phyloP scores from a whole-genome alignment of 1,140 invertebrate genomes.

The Drosophila elegans region DNA sequence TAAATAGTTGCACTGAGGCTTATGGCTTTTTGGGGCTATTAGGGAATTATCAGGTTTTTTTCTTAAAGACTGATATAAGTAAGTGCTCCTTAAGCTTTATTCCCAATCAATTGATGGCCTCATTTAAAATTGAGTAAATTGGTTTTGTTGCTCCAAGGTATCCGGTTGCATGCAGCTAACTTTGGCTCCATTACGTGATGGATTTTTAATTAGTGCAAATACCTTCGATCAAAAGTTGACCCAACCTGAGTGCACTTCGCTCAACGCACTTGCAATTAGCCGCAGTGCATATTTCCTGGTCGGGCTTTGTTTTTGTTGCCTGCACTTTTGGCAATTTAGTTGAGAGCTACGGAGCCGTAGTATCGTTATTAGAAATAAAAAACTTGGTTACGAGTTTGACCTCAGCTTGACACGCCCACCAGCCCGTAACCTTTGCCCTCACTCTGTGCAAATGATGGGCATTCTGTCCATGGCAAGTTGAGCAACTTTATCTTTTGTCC shows the following conservation, averaged over 20 bases:
- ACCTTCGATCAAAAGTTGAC: slow-evolving; percentile 34
- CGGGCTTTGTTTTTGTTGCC: slow-evolving; percentile 4
- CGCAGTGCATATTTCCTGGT: slow-evolving; percentile 8
- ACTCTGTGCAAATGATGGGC: slow-evolving; percentile 28
- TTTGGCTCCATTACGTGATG: slow-evolving; percentile 27
- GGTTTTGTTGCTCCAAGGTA: slow-evolving; percentile 13
- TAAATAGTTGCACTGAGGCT: no score
- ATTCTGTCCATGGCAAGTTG: slow-evolving; percentile 16
- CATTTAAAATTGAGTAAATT: slow-evolving; percentile 29
- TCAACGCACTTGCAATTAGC: slow-evolving; percentile 12
- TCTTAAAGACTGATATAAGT: no score
- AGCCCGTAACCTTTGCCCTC: neutral
- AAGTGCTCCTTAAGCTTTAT: neutral
- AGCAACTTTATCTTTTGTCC: slow-evolving; percentile 19
- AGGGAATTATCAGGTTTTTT: neutral
- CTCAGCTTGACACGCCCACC: slow-evolving; percentile 12
- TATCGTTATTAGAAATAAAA: slow-evolving; percentile 48
- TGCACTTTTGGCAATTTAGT: slow-evolving; percentile 15
- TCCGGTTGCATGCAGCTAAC: neutral
- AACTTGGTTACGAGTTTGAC: slow-evolving; percentile 62
- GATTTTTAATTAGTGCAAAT: slow-evolving; percentile 49
- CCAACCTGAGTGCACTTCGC: slow-evolving; percentile 16
- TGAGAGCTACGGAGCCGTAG: neutral
- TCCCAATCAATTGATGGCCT: slow-evolving; percentile 6
- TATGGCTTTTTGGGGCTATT: no score